Evolutionary conservation across 2,113 vertebrate genomes (phyloP).

Genomic region (Petromus typicus): DNA sequence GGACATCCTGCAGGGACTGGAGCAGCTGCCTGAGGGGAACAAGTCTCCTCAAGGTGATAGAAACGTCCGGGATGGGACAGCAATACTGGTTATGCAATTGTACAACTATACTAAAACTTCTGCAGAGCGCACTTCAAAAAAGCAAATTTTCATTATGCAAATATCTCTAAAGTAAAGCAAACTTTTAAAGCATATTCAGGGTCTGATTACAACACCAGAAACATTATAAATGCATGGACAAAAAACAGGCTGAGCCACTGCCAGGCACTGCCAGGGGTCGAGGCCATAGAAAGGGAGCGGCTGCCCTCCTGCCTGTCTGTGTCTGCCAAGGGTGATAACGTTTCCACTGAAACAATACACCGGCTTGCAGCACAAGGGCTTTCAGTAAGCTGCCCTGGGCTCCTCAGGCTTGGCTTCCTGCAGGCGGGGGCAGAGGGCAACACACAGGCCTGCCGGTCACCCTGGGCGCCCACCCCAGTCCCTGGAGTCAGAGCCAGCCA

Average conservation of each 20-base stretch:
- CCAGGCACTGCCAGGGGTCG: neutral
- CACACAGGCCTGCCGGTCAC: neutral
- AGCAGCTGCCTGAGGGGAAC: too few relatives aligned
- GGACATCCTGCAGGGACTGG: neutral
- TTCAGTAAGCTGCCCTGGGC: neutral
- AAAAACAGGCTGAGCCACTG: too few relatives aligned
- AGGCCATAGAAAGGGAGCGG: too few relatives aligned
- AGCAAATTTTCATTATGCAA: neutral
- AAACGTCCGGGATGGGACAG: neutral
- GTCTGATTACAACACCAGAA: neutral
- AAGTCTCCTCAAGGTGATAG: neutral
- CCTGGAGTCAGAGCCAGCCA: neutral
- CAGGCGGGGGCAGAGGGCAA: neutral
- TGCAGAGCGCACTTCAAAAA: accelerated
- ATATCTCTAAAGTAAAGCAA: neutral
- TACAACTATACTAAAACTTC: neutral
- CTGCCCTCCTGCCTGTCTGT: neutral
- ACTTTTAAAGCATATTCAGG: neutral
- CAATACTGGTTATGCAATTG: accelerated
- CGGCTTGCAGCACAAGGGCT: neutral
- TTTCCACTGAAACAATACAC: neutral
- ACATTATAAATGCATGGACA: neutral
- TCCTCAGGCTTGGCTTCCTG: neutral
- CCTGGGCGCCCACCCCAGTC: neutral
- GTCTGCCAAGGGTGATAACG: neutral